A percentile compares a stretch with the other conserved stretches of the same genome.
These are phyloP conservation scores for Melanotaenia maccullochi DNA, from an alignment of 2,797 vertebrate species.

Conservation along the genomic window DNA sequence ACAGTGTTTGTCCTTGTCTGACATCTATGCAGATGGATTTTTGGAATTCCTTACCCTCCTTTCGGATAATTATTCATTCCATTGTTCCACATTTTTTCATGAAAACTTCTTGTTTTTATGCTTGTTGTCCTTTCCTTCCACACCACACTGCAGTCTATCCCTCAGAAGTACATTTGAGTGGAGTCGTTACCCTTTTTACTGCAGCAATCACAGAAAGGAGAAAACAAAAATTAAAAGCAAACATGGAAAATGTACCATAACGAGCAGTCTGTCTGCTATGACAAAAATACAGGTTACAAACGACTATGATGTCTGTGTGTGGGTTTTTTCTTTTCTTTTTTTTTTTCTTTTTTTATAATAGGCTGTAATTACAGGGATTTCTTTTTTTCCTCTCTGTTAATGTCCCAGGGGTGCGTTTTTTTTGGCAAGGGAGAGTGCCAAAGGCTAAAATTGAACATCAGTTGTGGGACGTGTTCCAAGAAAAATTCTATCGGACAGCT, in stretches of 20 bases:
- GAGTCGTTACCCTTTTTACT: constrained; percentile 29
- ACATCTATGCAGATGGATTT: constrained; percentile 61
- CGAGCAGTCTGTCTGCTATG: constrained; percentile 12
- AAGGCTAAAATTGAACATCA: constrained; percentile 70
- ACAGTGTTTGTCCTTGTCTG: constrained; percentile 36
- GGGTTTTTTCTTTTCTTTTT: constrained; percentile 25
- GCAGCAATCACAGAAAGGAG: constrained; percentile 21
- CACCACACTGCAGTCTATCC: constrained; percentile 35
- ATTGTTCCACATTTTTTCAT: constrained; percentile 42
- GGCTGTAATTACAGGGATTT: constrained; percentile 64
- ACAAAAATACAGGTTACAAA: constrained; percentile 45
- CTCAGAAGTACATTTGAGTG: constrained; percentile 13
- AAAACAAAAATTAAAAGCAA: constrained; percentile 20
- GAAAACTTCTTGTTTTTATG: constrained; percentile 35
- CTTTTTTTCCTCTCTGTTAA: constrained; percentile 25
- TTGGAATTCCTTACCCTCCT: constrained; percentile 67
- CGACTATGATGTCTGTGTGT: constrained; percentile 49
- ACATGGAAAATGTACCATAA: constrained; percentile 15
- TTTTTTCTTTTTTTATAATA: constrained; percentile 29
- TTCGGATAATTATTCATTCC: constrained; percentile 45
- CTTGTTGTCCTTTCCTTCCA: constrained; percentile 36
- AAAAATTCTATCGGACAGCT: constrained; percentile 38
- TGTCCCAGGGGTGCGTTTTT: constrained; percentile 46
- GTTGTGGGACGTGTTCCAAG: constrained; percentile 65
- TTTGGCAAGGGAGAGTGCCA: constrained; percentile 29